Evolutionary conservation across 2,797 vertebrate genomes (phyloP).

Genomic region (Clarias laeviceps): DNA sequence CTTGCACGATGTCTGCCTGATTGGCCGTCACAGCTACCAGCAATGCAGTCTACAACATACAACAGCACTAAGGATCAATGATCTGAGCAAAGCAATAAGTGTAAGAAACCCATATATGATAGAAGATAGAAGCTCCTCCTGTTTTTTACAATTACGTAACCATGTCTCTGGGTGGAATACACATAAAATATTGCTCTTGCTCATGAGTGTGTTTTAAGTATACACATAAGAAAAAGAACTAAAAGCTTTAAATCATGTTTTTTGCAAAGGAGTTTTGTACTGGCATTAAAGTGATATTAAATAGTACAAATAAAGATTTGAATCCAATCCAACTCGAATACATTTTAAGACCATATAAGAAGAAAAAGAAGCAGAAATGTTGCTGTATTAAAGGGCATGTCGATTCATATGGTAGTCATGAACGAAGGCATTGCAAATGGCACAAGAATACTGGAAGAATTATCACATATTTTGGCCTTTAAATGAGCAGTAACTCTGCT

Average conservation of each 20-base stretch:
- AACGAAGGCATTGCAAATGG: neutral
- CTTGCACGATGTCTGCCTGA: constrained; percentile 84
- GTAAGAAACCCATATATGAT: neutral
- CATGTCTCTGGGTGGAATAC: neutral
- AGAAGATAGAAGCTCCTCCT: neutral
- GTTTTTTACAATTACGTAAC: neutral
- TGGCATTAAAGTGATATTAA: neutral
- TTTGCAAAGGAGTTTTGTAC: neutral
- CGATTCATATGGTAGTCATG: neutral
- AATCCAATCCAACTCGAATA: neutral
- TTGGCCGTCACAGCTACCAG: constrained; percentile 88
- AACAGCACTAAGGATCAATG: neutral
- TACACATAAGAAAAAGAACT: neutral
- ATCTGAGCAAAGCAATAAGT: neutral
- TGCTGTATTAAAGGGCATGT: neutral
- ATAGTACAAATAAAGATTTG: too few species aligned
- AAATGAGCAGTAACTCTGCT: too few species aligned
- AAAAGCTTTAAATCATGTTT: neutral
- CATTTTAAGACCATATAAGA: neutral
- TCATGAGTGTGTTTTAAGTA: neutral
- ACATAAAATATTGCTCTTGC: neutral
- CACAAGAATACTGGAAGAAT: neutral
- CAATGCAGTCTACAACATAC: constrained; percentile 79
- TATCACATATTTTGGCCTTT: neutral
- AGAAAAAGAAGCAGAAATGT: neutral